Evolutionary conservation across 1,140 invertebrate species (phyloP).

Genomic region (Diploscapter pachys): DNA sequence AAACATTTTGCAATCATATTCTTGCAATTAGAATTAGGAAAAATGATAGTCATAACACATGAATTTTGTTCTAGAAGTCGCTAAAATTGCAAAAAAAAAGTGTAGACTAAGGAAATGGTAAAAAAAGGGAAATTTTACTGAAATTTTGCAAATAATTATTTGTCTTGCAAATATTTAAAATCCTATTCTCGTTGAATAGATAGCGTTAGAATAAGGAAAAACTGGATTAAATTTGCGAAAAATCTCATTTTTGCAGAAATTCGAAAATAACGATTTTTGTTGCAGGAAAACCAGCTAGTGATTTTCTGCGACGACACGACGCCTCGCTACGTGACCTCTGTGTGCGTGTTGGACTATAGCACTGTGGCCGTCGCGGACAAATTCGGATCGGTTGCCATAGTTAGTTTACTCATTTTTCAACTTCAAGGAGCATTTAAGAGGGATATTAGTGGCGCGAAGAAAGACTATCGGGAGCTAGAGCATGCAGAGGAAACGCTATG

Average conservation of each 20-base stretch:
- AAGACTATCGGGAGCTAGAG: too few species aligned
- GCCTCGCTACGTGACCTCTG: constrained; percentile 89
- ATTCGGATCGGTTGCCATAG: constrained; percentile 84
- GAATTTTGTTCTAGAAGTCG: too few species aligned
- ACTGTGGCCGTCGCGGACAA: constrained; percentile 94
- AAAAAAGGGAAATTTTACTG: neutral
- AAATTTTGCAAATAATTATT: neutral
- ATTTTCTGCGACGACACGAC: constrained; percentile 97
- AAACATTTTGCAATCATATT: too few species aligned
- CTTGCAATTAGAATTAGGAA: too few species aligned
- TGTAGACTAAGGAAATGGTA: too few species aligned
- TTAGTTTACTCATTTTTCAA: constrained; percentile 36
- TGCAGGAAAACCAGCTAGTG: constrained; percentile 92
- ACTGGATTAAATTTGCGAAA: too few species aligned
- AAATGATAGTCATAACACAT: too few species aligned
- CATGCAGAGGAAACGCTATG: too few species aligned
- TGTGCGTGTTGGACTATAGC: constrained; percentile 89
- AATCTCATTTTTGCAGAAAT: neutral
- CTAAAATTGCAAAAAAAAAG: too few species aligned
- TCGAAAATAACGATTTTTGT: constrained; percentile 23
- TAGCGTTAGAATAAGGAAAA: too few species aligned
- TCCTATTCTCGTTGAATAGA: too few species aligned
- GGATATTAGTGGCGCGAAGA: neutral
- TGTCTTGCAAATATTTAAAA: neutral
- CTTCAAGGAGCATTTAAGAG: neutral